Conservation (phyloP, 2,888 invertebrate genomes). For the Lucinisca nassula region DNA sequence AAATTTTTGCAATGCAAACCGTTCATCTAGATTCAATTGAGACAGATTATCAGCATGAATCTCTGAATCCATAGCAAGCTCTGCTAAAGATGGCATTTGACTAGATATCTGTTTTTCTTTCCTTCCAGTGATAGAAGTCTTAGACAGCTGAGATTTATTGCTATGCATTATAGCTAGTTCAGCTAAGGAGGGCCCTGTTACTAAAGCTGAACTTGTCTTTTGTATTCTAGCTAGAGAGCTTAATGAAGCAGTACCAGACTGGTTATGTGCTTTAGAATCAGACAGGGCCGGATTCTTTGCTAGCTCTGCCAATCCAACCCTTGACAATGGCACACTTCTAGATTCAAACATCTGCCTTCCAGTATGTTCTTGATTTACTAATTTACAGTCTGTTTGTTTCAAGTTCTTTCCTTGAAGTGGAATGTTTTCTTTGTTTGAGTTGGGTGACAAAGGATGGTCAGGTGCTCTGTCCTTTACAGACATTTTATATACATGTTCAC, state of each 20-base stretch:
- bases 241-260: background rate
- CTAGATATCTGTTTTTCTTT: background rate
- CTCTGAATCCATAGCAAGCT: background rate
- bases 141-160: background rate
- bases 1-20: background rate
- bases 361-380: background rate
- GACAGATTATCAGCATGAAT: background rate
- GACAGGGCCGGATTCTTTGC: background rate
- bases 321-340: background rate
- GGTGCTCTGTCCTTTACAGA: background rate
- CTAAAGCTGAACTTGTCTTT: background rate
- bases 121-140: background rate
- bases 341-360: background rate
- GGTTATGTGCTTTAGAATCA: background rate
- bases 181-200: constrained; percentile 8
- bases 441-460: background rate
- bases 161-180: constrained; percentile 43
- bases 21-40: background rate
- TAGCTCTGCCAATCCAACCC: background rate
- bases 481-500: background rate
- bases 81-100: background rate
- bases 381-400: background rate
- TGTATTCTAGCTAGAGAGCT: background rate
- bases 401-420: background rate
- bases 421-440: constrained; percentile 11